Base-by-base conservation (phyloP, 2,888 invertebrate species). In the Ophion ellenae region DNA sequence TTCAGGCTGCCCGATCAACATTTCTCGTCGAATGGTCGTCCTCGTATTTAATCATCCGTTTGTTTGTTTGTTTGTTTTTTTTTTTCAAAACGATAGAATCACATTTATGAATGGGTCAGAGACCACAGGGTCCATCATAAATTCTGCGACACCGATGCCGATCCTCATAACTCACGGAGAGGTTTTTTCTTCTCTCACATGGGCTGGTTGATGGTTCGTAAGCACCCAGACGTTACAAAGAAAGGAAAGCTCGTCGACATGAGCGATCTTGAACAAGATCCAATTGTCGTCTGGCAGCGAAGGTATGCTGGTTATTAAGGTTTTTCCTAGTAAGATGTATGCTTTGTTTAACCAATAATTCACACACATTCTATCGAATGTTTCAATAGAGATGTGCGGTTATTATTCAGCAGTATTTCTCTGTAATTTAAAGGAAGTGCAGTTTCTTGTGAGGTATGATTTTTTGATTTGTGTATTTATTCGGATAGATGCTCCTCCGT, bases 121-220 rank as follows among this genome's bases (percentile, higher is more conserved):
- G 97, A 97, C 93, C 97, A 97, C 93, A 95, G 97, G 88, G 98
- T 97, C 5, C 98, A 98, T 94, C 98, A 98, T 94, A 98, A 98
- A 94, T 98, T 97, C 94, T 97, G 97, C 32, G 97, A 97, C 90
- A 98, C 98, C 0, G 96, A 98, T 91, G 98, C 98, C 0, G 98
- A 98, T 94, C 98, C 98, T 0, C 98, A 98, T 93, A 98, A 98
- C 92, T 96, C 97, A 0, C 95, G 95, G 57, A 95, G 98, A 85
- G 99, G 99, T 0, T 98, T 99, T 95, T 99, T 99, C 95, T 99
- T 99, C 94, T 97, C 98, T 0, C 99, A 99, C 94, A 97, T 99
- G 93, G 99, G 99, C 28, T 99, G 99, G 99, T 95, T 99, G 88
- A 95, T 98, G 95, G 94, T 97, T 74, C 96, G 96, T 87, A 99